These are phyloP conservation scores for Pangasius mekongensis DNA, from an alignment of 2,797 vertebrate species.

Conservation along the genomic window DNA sequence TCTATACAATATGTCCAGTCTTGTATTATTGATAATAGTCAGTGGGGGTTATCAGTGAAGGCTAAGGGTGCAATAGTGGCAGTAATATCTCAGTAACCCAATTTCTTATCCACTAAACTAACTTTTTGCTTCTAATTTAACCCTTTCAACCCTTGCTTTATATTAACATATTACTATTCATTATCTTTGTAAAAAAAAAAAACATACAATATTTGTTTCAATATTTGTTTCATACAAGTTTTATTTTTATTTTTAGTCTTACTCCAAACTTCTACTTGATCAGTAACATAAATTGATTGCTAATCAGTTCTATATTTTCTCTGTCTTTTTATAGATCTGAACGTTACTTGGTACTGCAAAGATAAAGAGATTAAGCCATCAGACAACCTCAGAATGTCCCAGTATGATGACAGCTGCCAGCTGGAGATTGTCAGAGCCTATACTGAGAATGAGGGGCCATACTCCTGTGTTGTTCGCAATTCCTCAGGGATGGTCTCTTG, in stretches of 20 bases:
- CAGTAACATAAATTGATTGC: background rate
- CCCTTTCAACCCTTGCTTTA: background rate
- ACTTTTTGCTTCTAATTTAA: background rate
- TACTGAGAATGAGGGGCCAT: slow-evolving; percentile 83
- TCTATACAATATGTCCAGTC: background rate
- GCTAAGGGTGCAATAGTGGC: background rate
- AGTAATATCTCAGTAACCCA: background rate
- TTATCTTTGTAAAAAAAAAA: background rate
- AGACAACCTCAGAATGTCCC: slow-evolving; percentile 88
- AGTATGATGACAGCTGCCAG: slow-evolving; percentile 86
- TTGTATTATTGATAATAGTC: background rate
- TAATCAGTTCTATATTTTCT: background rate
- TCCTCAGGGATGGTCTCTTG: slow-evolving; percentile 87
- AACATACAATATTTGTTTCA: too few relatives aligned
- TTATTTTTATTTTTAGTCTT: background rate
- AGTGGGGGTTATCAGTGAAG: background rate
- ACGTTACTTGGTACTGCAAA: slow-evolving; percentile 87
- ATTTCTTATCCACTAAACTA: background rate
- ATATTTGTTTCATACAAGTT: too few relatives aligned
- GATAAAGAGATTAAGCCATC: slow-evolving; percentile 88
- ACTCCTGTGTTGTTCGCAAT: slow-evolving; percentile 87
- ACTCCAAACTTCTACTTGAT: background rate
- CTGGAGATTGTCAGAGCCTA: slow-evolving; percentile 86
- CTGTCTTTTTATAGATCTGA: slow-evolving; percentile 79
- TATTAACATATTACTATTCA: background rate